Evolutionary conservation across 2,888 invertebrate species (phyloP), one percentile per base, ranked within the genome.

Genomic region (Nephrocerus scutellatus): DNA sequence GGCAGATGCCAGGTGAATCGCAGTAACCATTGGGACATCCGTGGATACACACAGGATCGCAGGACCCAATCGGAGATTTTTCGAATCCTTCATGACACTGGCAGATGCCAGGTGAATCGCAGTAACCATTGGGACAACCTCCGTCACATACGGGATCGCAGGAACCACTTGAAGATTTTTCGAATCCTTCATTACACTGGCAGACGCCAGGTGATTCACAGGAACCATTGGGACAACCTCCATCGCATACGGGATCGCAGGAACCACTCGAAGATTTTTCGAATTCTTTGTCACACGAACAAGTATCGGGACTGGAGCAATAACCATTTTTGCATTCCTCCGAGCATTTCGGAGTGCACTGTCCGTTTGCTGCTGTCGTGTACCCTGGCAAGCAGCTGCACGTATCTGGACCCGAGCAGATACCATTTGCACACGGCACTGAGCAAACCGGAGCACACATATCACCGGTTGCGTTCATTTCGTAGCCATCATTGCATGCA

Each of bases 231-330:
- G 54, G 39, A 43, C 53, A 54, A 2, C 29, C 21, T 2, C 18
- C 12, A 6, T 31, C 39, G 35, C 55, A 53, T 4, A 46, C 22
- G 2, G 52, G 52, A 5, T 49, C 49, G 28, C 57, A 56, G 0
- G 35, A 18, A 16, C 36, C 28, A 0, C 29, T 16, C 1, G 30
- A 22, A 6, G 36, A 28, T 33, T 39, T 46, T 5, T 30, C 41
- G 60, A 70, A 84, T 1, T 84, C 84, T 2, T 70, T 63, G 44
- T 79, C 75, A 48, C 85, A 85, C 28, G 78, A 70, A 52, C 84
- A 84, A 50, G 75, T 70, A 56, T 79, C 77, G 0, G 84, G 84
- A 0, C 75, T 74, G 0, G 77, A 73, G 46, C 84, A 84, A 5
- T 72, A 66, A 0, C 83, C 84, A 54, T 83, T 83, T 1, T 67